Evolutionary conservation across 2,888 invertebrate genomes (phyloP).

Genomic region (Cyaniris semiargus): DNA sequence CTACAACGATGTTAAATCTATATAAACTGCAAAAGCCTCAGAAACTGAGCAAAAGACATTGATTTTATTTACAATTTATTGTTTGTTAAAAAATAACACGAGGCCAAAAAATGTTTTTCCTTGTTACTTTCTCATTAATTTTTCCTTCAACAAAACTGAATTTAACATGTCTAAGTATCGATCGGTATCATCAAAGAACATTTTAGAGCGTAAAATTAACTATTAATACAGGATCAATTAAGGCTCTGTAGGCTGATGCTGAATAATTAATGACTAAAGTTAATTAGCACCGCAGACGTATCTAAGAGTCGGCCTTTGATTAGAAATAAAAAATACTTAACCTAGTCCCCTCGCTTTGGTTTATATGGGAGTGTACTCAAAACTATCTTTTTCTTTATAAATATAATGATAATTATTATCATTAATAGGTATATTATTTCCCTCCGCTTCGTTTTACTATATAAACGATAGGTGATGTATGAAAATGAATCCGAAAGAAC

Average conservation of each 20-base stretch:
- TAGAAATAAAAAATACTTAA: constrained; percentile 17
- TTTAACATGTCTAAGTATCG: background rate
- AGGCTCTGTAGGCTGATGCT: background rate
- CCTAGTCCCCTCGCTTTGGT: background rate
- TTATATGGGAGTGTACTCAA: background rate
- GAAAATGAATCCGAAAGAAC: too few relatives aligned
- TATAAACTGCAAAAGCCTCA: too few relatives aligned
- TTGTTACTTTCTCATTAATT: background rate
- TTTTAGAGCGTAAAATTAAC: constrained; percentile 14
- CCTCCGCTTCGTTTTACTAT: too few relatives aligned
- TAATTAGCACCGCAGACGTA: constrained; percentile 12
- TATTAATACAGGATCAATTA: background rate
- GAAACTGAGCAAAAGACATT: too few relatives aligned
- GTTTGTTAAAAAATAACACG: too few relatives aligned
- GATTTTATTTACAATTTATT: too few relatives aligned
- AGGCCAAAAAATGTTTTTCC: background rate
- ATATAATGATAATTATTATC: background rate
- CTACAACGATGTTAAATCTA: too few relatives aligned
- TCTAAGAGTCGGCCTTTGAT: constrained; percentile 19
- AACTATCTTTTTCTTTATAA: background rate
- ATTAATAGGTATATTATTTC: too few relatives aligned
- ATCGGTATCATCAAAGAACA: constrained; percentile 7
- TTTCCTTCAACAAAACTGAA: background rate
- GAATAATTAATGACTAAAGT: constrained; percentile 3
- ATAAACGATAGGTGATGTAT: too few relatives aligned